Evolutionary conservation across 2,113 vertebrate genomes (phyloP).

Genomic region (Lasiurus borealis): DNA sequence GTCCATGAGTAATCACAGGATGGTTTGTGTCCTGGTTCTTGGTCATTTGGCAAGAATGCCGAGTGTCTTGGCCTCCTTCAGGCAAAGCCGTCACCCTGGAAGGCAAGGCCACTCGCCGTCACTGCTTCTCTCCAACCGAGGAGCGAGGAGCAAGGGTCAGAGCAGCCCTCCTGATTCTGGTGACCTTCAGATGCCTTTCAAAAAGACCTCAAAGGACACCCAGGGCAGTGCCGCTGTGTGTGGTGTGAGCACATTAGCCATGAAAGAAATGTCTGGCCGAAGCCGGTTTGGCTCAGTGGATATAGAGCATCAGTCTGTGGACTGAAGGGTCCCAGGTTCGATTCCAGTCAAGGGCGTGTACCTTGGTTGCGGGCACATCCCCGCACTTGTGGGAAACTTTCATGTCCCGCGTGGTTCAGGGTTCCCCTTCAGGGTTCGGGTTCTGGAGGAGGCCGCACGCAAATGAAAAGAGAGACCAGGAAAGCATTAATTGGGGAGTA

Average conservation of each 20-base stretch:
- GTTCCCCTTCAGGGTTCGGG: too few species aligned
- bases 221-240: neutral
- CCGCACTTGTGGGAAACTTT: neutral
- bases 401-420: too few species aligned
- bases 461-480: too few species aligned
- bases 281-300: too few species aligned
- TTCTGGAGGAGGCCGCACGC: too few species aligned
- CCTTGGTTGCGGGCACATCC: too few species aligned
- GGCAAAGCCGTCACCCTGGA: neutral
- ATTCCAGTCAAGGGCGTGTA: too few species aligned
- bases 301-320: too few species aligned
- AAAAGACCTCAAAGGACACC: neutral
- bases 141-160: neutral
- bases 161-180: neutral
- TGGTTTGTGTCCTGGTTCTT: neutral
- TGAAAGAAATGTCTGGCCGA: neutral
- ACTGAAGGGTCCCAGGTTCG: too few species aligned
- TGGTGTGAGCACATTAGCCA: neutral
- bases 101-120: neutral
- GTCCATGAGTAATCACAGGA: neutral
- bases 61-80: neutral
- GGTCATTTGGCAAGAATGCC: constrained; percentile 48
- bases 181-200: constrained; percentile 11
- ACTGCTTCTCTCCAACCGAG: neutral
- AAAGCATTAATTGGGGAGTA: too few species aligned